Conservation (phyloP, 2,888 invertebrate genomes). For the Torymus tubicola region DNA sequence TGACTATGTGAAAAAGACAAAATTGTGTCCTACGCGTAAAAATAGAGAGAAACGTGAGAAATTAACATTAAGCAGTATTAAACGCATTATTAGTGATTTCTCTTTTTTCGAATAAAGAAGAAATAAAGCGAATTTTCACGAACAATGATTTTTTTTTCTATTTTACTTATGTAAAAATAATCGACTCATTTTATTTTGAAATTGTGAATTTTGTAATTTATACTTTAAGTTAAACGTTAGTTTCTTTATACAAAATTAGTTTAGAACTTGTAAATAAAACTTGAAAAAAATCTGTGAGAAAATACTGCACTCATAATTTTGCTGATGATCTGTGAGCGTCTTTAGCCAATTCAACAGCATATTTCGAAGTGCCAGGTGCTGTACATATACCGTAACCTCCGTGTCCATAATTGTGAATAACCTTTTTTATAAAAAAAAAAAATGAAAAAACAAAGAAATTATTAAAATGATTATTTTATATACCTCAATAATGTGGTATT, state of each 20-base stretch:
- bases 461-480: conserved; percentile 53
- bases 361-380: conserved; percentile 90
- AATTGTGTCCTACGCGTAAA: not conserved
- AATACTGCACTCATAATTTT: conserved; percentile 52
- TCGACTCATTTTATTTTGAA: conserved; percentile 14
- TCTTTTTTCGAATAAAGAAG: conserved; percentile 11
- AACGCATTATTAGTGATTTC: conserved; percentile 41
- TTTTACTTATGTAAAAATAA: conserved; percentile 10
- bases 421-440: conserved; percentile 61
- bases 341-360: conserved; percentile 84
- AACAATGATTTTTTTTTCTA: conserved; percentile 18
- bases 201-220: conserved; percentile 54
- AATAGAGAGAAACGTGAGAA: conserved; percentile 2
- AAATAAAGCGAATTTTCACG: conserved; percentile 39
- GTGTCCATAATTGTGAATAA: conserved; percentile 97
- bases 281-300: conserved; percentile 10
- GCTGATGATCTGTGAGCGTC: conserved; percentile 75
- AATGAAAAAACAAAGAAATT: conserved; percentile 37
- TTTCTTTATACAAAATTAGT: conserved; percentile 27
- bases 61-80: conserved; percentile 49
- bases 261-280: conserved; percentile 50
- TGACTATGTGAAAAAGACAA: conserved; percentile 8
- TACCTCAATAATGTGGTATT: not conserved
- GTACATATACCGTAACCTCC: conserved; percentile 95
- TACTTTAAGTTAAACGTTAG: conserved; percentile 21